These are phyloP conservation scores for Andinoacara biseriatus DNA, from an alignment of 2,113 vertebrate genomes.

Conservation along the genomic window DNA sequence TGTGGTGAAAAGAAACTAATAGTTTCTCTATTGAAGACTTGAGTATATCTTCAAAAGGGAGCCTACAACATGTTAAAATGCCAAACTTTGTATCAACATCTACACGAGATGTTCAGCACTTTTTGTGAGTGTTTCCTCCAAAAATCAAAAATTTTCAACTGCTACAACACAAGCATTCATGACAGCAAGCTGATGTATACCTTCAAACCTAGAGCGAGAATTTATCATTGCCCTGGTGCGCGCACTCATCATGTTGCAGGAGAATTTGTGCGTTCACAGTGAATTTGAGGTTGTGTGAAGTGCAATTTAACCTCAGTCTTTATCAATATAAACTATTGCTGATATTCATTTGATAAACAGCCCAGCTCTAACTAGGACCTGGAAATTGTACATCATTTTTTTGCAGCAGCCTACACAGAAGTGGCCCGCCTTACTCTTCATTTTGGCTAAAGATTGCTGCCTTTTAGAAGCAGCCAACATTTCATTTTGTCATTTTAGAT, in stretches of 20 bases:
- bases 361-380: conserved; percentile 4
- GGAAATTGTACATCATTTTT: neutral
- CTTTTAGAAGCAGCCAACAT: neutral
- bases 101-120: neutral
- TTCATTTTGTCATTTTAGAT: conserved; percentile 3
- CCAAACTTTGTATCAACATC: neutral
- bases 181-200: neutral
- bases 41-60: neutral
- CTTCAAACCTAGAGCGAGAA: neutral
- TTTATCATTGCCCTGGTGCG: neutral
- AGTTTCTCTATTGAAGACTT: no score
- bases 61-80: neutral
- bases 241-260: neutral
- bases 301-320: neutral
- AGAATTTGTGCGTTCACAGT: neutral
- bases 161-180: neutral
- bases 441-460: neutral
- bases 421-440: neutral
- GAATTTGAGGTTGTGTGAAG: neutral
- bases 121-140: neutral
- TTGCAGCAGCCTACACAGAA: neutral
- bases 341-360: neutral
- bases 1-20: no score
- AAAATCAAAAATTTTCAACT: neutral
- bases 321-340: neutral